Percentiles rank a stretch among this genome's conserved stretches.
These are phyloP conservation scores for Patella ulyssiponensis DNA, from an alignment of 2,888 invertebrate genomes.

Conservation along the genomic window DNA sequence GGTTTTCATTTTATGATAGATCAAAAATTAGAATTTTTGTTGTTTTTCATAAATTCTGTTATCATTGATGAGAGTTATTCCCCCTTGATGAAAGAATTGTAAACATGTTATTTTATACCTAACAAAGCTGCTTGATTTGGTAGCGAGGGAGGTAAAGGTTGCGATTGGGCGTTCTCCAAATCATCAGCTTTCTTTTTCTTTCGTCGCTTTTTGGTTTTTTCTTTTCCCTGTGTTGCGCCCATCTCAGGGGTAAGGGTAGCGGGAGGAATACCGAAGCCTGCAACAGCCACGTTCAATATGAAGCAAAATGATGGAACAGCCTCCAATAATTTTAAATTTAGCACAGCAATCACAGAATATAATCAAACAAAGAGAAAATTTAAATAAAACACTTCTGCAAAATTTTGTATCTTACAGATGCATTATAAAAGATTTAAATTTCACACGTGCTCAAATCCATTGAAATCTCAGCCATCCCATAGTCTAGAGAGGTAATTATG, in stretches of 20 bases:
- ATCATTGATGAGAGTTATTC: neutral
- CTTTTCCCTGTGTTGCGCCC: slow-evolving; percentile 43
- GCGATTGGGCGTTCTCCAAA: slow-evolving; percentile 38
- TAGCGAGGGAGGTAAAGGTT: slow-evolving; percentile 42
- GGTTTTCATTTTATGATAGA: too few relatives aligned
- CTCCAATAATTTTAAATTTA: too few relatives aligned
- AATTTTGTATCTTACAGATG: neutral
- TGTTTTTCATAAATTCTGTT: neutral
- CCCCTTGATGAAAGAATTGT: too few relatives aligned
- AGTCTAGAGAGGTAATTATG: too few relatives aligned
- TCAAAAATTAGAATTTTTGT: neutral
- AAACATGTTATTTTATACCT: slow-evolving; percentile 6
- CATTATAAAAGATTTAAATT: too few relatives aligned
- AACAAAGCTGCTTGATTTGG: slow-evolving; percentile 35
- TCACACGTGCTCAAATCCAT: too few relatives aligned
- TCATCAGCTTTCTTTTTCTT: slow-evolving; percentile 60
- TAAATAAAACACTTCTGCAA: slow-evolving; percentile 2
- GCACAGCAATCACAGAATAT: too few relatives aligned
- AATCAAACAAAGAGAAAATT: neutral
- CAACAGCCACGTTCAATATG: slow-evolving; percentile 37
- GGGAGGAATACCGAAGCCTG: slow-evolving; percentile 56
- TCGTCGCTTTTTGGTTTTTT: slow-evolving; percentile 60
- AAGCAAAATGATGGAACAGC: neutral
- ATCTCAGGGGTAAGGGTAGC: slow-evolving; percentile 40
- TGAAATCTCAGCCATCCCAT: too few relatives aligned